These are phyloP conservation scores for Cladopsammia gracilis DNA, from an alignment of 64 coral and sea anemone genomes.

Conservation along the genomic window DNA sequence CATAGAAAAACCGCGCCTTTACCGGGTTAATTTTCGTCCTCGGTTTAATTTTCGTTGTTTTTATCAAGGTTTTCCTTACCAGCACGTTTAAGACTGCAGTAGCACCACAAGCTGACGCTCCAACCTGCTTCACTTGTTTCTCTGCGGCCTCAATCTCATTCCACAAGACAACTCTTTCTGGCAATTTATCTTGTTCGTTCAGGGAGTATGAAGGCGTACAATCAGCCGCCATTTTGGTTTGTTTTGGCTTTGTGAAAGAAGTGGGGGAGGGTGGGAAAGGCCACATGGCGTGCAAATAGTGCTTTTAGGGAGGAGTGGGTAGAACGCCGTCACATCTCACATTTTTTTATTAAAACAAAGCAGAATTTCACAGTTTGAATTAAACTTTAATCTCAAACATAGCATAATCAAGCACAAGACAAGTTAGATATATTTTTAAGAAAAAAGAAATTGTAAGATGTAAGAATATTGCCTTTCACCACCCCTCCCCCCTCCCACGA, in stretches of 20 bases:
- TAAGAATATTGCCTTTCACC: no score
- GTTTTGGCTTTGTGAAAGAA: neutral
- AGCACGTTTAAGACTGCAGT: slow-evolving; percentile 86
- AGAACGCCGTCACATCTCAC: no score
- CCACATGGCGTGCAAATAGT: neutral
- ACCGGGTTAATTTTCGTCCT: no score
- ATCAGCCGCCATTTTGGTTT: slow-evolving; percentile 46
- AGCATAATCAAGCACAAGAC: no score
- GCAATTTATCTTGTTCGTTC: slow-evolving; percentile 2
- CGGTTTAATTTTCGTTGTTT: no score
- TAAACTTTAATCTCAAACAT: no score
- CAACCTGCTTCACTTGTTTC: slow-evolving; percentile 81
- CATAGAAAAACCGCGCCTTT: no score
- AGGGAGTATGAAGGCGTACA: neutral
- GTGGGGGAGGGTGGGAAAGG: neutral
- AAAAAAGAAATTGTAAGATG: no score
- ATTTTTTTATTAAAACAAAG: no score
- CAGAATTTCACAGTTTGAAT: no score
- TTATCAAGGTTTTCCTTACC: slow-evolving; percentile 29
- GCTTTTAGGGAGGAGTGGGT: neutral
- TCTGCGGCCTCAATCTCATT: slow-evolving; percentile 63
- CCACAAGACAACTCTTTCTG: slow-evolving; percentile 71
- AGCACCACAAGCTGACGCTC: slow-evolving; percentile 79
- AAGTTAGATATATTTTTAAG: no score
- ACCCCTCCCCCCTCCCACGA: no score